A percentile compares a stretch with the other conserved stretches of the same genome.
Evolutionary conservation across 2,888 invertebrate species (phyloP).

Genomic region (Drosophila kambysellisi): DNA sequence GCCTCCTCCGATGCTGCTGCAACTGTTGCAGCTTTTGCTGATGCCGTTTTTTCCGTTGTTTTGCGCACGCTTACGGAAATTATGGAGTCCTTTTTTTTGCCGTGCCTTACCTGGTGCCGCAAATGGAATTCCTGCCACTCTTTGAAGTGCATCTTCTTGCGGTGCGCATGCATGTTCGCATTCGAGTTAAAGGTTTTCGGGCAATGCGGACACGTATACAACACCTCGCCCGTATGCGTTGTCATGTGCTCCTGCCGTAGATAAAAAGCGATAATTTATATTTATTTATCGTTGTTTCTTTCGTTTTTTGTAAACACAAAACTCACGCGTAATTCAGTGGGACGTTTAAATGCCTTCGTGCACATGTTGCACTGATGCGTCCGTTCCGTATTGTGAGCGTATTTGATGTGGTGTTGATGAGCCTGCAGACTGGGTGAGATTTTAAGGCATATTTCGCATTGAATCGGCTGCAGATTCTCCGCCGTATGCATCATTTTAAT

Average conservation of each 20-base stretch:
- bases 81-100: conserved; percentile 52
- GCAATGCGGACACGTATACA: conserved; percentile 82
- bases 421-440: conserved; percentile 78
- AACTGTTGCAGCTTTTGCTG: not conserved
- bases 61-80: conserved; percentile 63
- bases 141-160: conserved; percentile 81
- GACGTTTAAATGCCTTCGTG: conserved; percentile 83
- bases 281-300: not conserved
- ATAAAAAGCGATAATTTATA: not conserved
- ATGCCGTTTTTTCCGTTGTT: conserved; percentile 50
- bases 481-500: conserved; percentile 81
- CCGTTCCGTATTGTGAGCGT: conserved; percentile 78
- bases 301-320: not conserved
- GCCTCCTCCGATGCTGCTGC: not conserved
- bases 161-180: conserved; percentile 82
- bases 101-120: conserved; percentile 35
- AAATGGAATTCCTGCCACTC: conserved; percentile 80
- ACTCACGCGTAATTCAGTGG: conserved; percentile 75
- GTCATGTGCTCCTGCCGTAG: conserved; percentile 81
- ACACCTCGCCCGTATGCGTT: conserved; percentile 78
- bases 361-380: conserved; percentile 83
- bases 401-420: conserved; percentile 80
- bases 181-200: conserved; percentile 82
- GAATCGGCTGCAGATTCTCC: conserved; percentile 75
- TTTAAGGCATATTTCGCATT: conserved; percentile 79